These are phyloP conservation scores for Drosophila kuntzei DNA, from an alignment of 2,888 invertebrate genomes.

Conservation along the genomic window DNA sequence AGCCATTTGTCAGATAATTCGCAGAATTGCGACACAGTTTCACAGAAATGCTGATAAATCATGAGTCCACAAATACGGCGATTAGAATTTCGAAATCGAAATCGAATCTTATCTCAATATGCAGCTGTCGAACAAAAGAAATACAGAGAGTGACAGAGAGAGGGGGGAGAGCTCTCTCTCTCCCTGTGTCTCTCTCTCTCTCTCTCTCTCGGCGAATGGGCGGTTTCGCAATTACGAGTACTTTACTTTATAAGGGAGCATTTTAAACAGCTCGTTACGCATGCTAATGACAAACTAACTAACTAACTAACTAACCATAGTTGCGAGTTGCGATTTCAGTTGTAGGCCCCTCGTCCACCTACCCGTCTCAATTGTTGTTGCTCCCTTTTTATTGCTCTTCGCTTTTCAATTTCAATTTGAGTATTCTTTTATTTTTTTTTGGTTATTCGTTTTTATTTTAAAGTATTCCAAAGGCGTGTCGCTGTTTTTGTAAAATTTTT, in stretches of 20 bases:
- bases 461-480: slow-evolving; percentile 65
- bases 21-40: slow-evolving; percentile 57
- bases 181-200: not conserved
- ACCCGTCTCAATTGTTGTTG: slow-evolving; percentile 38
- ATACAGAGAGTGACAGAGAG: slow-evolving; percentile 1
- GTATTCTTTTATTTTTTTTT: slow-evolving; percentile 7
- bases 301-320: slow-evolving; percentile 60
- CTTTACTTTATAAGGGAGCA: slow-evolving; percentile 18
- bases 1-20: slow-evolving; percentile 39
- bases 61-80: slow-evolving; percentile 25
- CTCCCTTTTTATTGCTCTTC: slow-evolving; percentile 8
- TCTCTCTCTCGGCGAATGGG: slow-evolving; percentile 30
- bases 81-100: slow-evolving; percentile 45
- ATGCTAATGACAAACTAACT: slow-evolving; percentile 67
- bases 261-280: slow-evolving; percentile 46
- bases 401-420: slow-evolving; percentile 27
- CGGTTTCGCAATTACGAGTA: slow-evolving; percentile 47
- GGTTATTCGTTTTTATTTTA: slow-evolving; percentile 28
- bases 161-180: not conserved
- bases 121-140: slow-evolving; percentile 13
- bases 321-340: slow-evolving; percentile 14
- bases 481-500: slow-evolving; percentile 53
- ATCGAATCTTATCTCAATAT: slow-evolving; percentile 65
- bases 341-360: slow-evolving; percentile 38
- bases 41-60: slow-evolving; percentile 60